phyloP scores from a whole-genome alignment of 2,888 invertebrate genomes.

The Artemia sinica region DNA sequence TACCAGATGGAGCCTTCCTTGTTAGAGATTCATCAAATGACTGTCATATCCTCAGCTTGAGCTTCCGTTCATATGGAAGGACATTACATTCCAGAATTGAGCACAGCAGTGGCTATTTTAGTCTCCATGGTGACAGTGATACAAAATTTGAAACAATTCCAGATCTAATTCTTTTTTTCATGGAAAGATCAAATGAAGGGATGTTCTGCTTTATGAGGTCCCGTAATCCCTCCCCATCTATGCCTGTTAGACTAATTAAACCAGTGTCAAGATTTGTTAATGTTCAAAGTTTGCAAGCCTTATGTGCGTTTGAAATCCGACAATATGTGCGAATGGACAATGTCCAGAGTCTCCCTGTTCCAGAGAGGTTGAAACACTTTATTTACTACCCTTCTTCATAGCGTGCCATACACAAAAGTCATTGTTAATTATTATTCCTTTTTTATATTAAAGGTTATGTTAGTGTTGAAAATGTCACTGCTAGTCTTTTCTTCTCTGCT shows the following conservation, averaged over 20 bases:
- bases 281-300: constrained; percentile 47
- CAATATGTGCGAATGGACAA: constrained; percentile 47
- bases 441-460: no score
- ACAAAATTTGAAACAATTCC: constrained; percentile 44
- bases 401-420: no score
- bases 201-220: constrained; percentile 54
- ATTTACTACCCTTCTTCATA: constrained; percentile 28
- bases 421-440: no score
- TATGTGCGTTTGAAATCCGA: constrained; percentile 54
- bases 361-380: constrained; percentile 41
- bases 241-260: constrained; percentile 52
- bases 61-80: constrained; percentile 47
- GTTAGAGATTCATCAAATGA: constrained; percentile 58
- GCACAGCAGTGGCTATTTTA: constrained; percentile 47
- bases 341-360: constrained; percentile 49
- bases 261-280: constrained; percentile 56
- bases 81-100: constrained; percentile 58
- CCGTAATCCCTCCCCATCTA: constrained; percentile 46
- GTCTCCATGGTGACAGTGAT: constrained; percentile 35
- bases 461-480: no score
- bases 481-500: no score
- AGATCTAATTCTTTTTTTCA: constrained; percentile 53
- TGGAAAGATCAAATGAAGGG: constrained; percentile 48
- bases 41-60: constrained; percentile 49
- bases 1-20: constrained; percentile 56